Evolutionary conservation across 1,140 invertebrate species (phyloP), one percentile per base, ranked within the genome.

Genomic region (Oreohelix idahoensis): DNA sequence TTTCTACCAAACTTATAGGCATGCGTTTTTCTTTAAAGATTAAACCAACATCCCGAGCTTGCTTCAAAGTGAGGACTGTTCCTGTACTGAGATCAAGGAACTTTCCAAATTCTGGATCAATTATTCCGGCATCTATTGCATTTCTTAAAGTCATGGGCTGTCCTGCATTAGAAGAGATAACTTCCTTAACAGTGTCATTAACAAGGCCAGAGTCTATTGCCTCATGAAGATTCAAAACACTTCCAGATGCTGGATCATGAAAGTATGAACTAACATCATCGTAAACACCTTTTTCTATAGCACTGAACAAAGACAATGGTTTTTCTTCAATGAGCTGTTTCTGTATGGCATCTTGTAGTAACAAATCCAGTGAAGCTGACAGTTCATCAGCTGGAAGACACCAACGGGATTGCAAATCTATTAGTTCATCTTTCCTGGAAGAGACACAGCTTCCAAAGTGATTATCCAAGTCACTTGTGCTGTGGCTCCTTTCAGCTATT

Each of bases 121-220:
- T 93, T 84, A 96, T 93, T 4, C 96, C 95, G n/a, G 93, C 90
- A 83, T 95, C 94, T 36, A 98, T 94, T 26, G 96, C 96, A 63
- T 87, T 86, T 39, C 85, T 66, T 38, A 90, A 81, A 38, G 86
- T 83, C 0, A 89, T 35, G 11, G 86, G 86, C 75, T 84, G 84
- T 58, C 81, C 81, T 76, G 81, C 83, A 38, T 53, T 83, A 26
- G 88, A 87, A 75, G 86, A 84, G 1, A 88, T 82, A 20, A 90
- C 85, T 76, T 90, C 88, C 45, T 81, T 87, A 10, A 79, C 82
- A 58, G 83, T 71, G 53, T 81, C 66, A 84, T 89, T 87, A 4
- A 90, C 85, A 17, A 90, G 81, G 79, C 94, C 95, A 63, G 93
- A 93, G 79, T 96, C 94, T 39, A 97, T 89, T 35, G 96, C 96